Base-by-base conservation (phyloP, 1,140 invertebrate genomes). In the Rhyzopertha dominica region DNA sequence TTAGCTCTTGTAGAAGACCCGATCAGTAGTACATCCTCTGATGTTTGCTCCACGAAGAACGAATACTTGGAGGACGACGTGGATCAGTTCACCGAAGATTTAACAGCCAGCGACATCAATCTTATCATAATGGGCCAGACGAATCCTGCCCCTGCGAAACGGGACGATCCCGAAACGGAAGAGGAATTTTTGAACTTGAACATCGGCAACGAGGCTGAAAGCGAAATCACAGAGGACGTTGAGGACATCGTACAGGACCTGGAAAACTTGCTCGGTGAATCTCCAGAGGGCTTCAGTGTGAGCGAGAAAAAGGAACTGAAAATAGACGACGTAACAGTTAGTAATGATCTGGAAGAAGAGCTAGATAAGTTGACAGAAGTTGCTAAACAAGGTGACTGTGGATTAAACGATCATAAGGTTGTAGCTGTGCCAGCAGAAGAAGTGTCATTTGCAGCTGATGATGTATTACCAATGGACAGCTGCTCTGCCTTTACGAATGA, bases 161-260 rank as follows among this genome's bases (percentile, higher is more conserved):
- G 45, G 10, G 39, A 16, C 13, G 20, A 9, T 13, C 35, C 20
- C 2, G 28, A 43, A 30, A 43, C 44, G 10, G 61, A 58, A 16
- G 47, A 43, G 16, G 63, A 66, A 39, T 43, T 63, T 13, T 52
- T 66, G 14, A 61, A 61, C 16, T 62, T 62, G 38, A 62, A 53
- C 38, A 62, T 65, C 9, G 23, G 49, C 26, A 37, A 53, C 25
- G 43, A 55, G 25, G 38, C 59, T 9, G 35, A 26, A 26, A 62
- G 62, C 20, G 59, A 59, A 42, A 64, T 66, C 22, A 59, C 51
- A 18, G 64, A 65, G 49, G 56, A 66, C 54, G 64, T 66, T 24
- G 62, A 66, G 40, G 64, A 66, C 49, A 55, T 66, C 51, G 64
- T 63, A 5, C 59, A 62, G 29, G 62, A 66, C 47, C 51, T 66